Evolutionary conservation across 1,140 invertebrate species (phyloP).

Genomic region (Brachionus sp.): DNA sequence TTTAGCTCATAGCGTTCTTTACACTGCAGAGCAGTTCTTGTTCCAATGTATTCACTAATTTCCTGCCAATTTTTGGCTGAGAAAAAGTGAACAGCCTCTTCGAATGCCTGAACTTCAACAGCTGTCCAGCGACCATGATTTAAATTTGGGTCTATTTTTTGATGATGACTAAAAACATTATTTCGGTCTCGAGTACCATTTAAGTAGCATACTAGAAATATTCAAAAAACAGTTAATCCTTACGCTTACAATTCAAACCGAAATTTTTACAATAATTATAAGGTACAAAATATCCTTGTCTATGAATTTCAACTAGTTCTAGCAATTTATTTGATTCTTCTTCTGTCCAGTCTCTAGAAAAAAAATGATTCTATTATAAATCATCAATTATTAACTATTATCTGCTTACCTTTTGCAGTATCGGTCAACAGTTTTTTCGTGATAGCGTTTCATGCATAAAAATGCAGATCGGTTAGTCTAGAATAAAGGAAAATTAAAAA

Average conservation of each 20-base stretch:
- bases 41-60: constrained; percentile 38
- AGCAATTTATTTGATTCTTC: constrained; percentile 29
- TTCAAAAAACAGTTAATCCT: neutral
- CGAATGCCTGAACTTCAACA: constrained; percentile 29
- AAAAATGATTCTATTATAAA: neutral
- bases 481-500: constrained; percentile 1
- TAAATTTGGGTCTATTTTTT: constrained; percentile 35
- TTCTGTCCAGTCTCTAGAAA: constrained; percentile 37
- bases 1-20: constrained; percentile 43
- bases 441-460: constrained; percentile 45
- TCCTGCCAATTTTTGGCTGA: constrained; percentile 39
- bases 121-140: constrained; percentile 40
- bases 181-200: constrained; percentile 35
- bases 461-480: constrained; percentile 35
- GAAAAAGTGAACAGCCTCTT: neutral
- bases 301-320: constrained; percentile 5
- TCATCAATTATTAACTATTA: neutral
- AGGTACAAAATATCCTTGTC: constrained; percentile 9
- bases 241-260: neutral
- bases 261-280: constrained; percentile 37
- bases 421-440: constrained; percentile 40
- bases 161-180: constrained; percentile 10
- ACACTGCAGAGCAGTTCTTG: constrained; percentile 34
- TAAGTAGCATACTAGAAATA: constrained; percentile 29
- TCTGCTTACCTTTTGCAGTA: constrained; percentile 11